Evolutionary conservation across 1,140 invertebrate species (phyloP).

Genomic region (Diorhabda carinulata): DNA sequence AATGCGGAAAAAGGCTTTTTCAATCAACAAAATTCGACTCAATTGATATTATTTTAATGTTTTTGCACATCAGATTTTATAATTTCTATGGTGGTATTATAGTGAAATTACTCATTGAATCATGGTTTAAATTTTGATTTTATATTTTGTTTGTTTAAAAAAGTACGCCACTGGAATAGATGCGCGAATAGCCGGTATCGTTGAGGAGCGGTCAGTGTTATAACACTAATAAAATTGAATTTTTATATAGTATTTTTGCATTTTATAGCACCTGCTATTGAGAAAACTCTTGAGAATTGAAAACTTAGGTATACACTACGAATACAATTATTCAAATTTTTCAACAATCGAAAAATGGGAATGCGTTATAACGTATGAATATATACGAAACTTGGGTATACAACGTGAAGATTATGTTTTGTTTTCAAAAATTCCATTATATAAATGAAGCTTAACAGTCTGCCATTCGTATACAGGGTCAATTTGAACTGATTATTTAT

Average conservation of each 20-base stretch:
- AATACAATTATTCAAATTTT: neutral
- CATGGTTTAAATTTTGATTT: no score
- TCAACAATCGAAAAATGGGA: neutral
- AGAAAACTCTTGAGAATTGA: neutral
- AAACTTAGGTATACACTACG: neutral
- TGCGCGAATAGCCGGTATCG: conserved; percentile 7
- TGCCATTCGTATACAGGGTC: no score
- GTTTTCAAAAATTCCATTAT: neutral
- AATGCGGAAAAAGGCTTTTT: no score
- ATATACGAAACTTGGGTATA: neutral
- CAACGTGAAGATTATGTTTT: neutral
- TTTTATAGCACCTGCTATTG: conserved; percentile 39
- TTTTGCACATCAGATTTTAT: no score
- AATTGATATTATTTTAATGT: no score
- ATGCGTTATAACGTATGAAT: neutral
- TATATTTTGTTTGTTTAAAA: no score
- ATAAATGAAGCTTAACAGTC: no score
- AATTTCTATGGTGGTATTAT: no score
- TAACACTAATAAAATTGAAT: conserved; percentile 31
- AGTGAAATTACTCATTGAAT: no score
- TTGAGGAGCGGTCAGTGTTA: conserved; percentile 29
- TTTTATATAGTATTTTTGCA: conserved; percentile 36
- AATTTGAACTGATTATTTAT: no score
- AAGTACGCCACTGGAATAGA: no score
- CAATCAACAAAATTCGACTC: no score